phyloP scores from a whole-genome alignment of 2,797 vertebrate genomes.

The Zenarchopterus dispar region DNA sequence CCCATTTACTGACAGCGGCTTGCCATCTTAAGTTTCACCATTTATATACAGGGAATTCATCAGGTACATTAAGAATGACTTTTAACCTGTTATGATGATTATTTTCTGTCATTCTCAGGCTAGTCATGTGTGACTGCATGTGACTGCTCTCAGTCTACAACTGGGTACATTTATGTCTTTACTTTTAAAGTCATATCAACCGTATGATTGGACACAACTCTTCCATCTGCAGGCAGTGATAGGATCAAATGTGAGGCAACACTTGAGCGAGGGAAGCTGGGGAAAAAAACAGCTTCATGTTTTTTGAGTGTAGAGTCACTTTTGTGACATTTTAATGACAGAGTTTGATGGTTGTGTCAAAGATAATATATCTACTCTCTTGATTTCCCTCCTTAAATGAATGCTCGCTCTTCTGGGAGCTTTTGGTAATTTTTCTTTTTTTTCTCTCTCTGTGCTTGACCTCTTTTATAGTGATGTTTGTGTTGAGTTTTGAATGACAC shows the following conservation, averaged over 20 bases:
- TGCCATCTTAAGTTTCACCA: no score
- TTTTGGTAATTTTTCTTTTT: neutral
- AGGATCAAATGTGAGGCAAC: neutral
- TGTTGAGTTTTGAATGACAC: slow-evolving; percentile 4
- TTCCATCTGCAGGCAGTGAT: neutral
- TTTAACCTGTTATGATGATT: no score
- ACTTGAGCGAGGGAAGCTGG: neutral
- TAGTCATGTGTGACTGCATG: no score
- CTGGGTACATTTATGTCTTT: no score
- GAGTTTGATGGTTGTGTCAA: neutral
- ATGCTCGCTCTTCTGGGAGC: neutral
- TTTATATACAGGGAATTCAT: no score
- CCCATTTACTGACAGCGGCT: no score
- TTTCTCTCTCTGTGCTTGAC: no score
- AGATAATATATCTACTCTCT: neutral
- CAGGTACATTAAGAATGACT: no score
- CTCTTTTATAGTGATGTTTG: slow-evolving; percentile 3
- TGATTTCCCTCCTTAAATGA: neutral
- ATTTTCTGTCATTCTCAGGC: no score
- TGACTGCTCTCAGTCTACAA: no score
- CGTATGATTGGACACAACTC: no score
- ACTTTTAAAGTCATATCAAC: no score
- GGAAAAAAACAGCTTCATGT: neutral
- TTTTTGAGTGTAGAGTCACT: neutral
- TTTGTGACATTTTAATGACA: neutral